Percentiles rank a stretch among this genome's conserved stretches.
Conservation (phyloP, 1,140 invertebrate genomes). For the Mactra quadrangularis region DNA sequence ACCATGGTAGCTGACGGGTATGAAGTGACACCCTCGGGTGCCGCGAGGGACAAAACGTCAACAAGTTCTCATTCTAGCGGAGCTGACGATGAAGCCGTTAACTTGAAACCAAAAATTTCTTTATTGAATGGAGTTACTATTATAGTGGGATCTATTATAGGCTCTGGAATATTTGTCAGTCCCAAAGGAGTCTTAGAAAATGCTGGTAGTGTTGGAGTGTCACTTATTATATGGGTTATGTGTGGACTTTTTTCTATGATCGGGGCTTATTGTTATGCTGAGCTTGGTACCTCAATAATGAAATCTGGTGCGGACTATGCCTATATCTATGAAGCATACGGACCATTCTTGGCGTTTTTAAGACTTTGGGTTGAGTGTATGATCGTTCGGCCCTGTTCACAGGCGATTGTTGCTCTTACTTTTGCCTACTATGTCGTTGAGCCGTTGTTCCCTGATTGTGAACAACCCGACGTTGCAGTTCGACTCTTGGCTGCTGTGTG, state of each 20-base stretch:
- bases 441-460: constrained; percentile 82
- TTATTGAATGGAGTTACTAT: constrained; percentile 81
- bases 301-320: constrained; percentile 83
- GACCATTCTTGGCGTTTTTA: constrained; percentile 82
- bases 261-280: constrained; percentile 82
- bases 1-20: constrained; percentile 19
- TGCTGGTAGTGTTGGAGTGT: constrained; percentile 94
- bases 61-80: constrained; percentile 3
- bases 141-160: constrained; percentile 83
- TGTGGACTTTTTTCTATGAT: constrained; percentile 93
- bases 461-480: constrained; percentile 79
- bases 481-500: constrained; percentile 79
- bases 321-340: constrained; percentile 83
- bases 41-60: neutral
- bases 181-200: constrained; percentile 93
- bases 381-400: constrained; percentile 90
- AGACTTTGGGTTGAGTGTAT: constrained; percentile 86
- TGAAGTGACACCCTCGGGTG: neutral
- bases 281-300: constrained; percentile 80
- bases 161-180: constrained; percentile 97
- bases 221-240: constrained; percentile 91
- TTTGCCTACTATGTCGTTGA: constrained; percentile 83
- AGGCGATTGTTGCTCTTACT: constrained; percentile 83
- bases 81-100: constrained; percentile 64
- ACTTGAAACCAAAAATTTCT: constrained; percentile 79